These are phyloP conservation scores for Peromyscus melanophrys DNA, from an alignment of 2,797 vertebrate species.

Conservation along the genomic window DNA sequence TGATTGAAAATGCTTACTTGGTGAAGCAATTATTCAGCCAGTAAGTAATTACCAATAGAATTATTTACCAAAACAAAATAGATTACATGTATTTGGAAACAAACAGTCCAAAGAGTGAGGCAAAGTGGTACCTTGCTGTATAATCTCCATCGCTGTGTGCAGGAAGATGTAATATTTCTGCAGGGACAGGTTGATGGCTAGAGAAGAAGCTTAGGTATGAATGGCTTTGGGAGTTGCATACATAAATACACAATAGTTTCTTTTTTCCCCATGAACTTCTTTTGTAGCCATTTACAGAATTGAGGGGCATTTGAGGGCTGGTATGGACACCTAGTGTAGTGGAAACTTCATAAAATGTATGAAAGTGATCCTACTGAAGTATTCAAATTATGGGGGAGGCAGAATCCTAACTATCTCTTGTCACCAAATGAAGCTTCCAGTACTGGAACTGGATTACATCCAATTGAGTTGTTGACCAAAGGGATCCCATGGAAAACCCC, in stretches of 20 bases:
- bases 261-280: not conserved
- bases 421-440: not conserved
- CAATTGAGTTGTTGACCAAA: not conserved
- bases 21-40: constrained; percentile 1
- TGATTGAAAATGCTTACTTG: not conserved
- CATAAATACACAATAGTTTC: not conserved
- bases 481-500: not conserved
- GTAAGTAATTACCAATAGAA: not conserved
- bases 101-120: not conserved
- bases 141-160: not conserved
- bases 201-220: not conserved
- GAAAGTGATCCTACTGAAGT: not conserved
- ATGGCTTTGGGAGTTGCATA: not conserved
- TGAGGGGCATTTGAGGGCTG: not conserved
- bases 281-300: not conserved
- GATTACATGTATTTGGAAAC: not conserved
- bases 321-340: not conserved
- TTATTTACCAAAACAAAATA: constrained; percentile 20
- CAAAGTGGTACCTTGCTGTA: not conserved
- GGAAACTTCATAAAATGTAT: not conserved
- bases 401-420: not conserved
- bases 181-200: fast-evolving
- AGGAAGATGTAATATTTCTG: not conserved
- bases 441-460: not conserved
- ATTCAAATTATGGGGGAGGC: not conserved